phyloP scores from a whole-genome alignment of 2,888 invertebrate species.

The Melitaea athalia region DNA sequence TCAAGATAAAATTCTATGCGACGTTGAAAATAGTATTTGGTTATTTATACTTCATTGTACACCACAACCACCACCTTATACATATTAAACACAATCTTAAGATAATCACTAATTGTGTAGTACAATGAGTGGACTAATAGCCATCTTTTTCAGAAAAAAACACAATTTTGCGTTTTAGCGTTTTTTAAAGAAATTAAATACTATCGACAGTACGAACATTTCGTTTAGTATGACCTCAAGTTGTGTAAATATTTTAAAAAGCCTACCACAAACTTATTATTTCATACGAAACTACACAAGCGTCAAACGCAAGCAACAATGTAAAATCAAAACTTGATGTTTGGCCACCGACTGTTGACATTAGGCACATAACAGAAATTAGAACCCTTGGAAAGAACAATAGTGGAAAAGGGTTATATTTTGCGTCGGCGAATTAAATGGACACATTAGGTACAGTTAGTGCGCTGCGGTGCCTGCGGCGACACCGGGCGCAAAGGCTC shows the following conservation, averaged over 20 bases:
- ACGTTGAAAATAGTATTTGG: too few species aligned
- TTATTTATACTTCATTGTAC: too few species aligned
- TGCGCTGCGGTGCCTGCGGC: slow-evolving; percentile 56
- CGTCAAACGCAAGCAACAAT: slow-evolving; percentile 20
- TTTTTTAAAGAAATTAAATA: too few species aligned
- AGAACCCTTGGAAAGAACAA: slow-evolving; percentile 49
- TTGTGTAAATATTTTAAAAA: neutral
- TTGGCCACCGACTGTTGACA: slow-evolving; percentile 27
- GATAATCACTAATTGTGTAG: too few species aligned
- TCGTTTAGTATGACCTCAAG: too few species aligned
- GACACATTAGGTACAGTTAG: slow-evolving; percentile 64
- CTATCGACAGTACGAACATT: too few species aligned
- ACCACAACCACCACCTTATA: too few species aligned
- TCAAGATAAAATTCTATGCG: too few species aligned
- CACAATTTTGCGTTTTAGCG: too few species aligned
- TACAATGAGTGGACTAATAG: too few species aligned
- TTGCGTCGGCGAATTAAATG: slow-evolving; percentile 66
- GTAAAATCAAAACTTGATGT: slow-evolving; percentile 28
- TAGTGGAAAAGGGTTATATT: slow-evolving; percentile 52
- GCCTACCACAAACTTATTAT: neutral
- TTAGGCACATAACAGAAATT: slow-evolving; percentile 50
- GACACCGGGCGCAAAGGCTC: slow-evolving; percentile 60
- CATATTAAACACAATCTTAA: too few species aligned
- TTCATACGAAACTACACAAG: slow-evolving; percentile 14
- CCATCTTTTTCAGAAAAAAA: too few species aligned